A percentile compares a stretch with the other conserved stretches of the same genome.
These are phyloP conservation scores for Pedicia rivosa DNA, from an alignment of 2,888 invertebrate genomes.

Conservation along the genomic window DNA sequence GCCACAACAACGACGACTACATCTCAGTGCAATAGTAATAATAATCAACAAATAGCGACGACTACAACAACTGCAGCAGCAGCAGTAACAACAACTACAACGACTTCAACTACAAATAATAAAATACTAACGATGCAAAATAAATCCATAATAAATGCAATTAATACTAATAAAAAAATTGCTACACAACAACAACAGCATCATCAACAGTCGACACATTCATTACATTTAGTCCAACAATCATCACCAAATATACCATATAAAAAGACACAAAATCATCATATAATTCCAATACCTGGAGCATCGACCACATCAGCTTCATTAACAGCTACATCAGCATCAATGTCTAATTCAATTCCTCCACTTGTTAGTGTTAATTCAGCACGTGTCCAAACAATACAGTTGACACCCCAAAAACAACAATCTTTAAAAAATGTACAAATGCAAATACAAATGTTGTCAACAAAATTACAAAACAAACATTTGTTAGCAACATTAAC, in stretches of 20 bases:
- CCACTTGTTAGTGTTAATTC: slow-evolving; percentile 16
- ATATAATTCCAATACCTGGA: slow-evolving; percentile 1
- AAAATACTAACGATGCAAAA: neutral
- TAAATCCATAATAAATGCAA: slow-evolving; percentile 1
- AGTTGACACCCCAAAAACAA: slow-evolving; percentile 56
- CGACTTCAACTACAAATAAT: neutral
- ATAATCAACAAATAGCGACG: neutral
- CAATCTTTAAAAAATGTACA: slow-evolving; percentile 47
- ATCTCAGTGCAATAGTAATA: neutral
- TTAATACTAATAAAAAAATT: neutral
- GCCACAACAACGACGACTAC: slow-evolving; percentile 7
- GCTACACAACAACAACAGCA: too few species aligned
- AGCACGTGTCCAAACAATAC: slow-evolving; percentile 54
- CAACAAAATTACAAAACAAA: slow-evolving; percentile 35
- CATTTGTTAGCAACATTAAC: slow-evolving; percentile 22
- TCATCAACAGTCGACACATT: neutral
- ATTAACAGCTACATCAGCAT: slow-evolving; percentile 6
- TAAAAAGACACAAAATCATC: neutral
- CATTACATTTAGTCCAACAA: neutral
- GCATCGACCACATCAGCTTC: neutral
- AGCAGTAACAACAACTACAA: neutral
- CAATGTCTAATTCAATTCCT: slow-evolving; percentile 12
- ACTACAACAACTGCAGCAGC: neutral
- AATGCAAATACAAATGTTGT: slow-evolving; percentile 49
- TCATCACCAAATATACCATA: neutral